phyloP scores from a whole-genome alignment of 2,888 invertebrate species.

The Coelopa pilipes region DNA sequence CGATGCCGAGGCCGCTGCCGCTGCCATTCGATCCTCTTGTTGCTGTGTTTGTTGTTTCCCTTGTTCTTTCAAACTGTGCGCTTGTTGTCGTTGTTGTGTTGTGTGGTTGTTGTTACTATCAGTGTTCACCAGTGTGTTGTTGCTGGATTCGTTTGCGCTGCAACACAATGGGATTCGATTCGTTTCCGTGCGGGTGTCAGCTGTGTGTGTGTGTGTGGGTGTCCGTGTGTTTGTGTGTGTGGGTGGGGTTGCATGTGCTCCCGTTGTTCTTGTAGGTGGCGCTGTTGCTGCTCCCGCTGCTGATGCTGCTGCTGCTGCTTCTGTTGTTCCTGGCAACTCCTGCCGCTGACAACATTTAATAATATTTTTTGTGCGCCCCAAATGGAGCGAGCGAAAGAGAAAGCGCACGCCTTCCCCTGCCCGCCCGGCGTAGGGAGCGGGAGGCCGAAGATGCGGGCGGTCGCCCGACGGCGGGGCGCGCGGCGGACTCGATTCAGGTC shows the following conservation, averaged over 20 bases:
- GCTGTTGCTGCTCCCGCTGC: conserved; percentile 4
- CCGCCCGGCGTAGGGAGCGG: not conserved
- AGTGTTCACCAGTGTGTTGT: too few species aligned
- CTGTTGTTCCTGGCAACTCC: conserved; percentile 26
- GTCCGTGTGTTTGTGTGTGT: conserved; percentile 8
- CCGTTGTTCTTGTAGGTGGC: conserved; percentile 40
- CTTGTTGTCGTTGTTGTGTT: conserved; percentile 25
- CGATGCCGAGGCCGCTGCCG: too few species aligned
- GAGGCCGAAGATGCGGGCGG: too few species aligned
- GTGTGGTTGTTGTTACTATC: too few species aligned
- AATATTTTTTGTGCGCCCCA: conserved; percentile 22
- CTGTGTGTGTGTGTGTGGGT: not conserved
- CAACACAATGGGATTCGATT: conserved; percentile 31
- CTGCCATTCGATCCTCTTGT: not conserved
- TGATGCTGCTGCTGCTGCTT: conserved; percentile 46
- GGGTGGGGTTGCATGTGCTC: conserved; percentile 40
- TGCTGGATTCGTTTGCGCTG: not conserved
- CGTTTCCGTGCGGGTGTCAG: not conserved
- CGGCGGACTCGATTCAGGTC: conserved; percentile 31
- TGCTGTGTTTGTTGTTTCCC: conserved; percentile 24
- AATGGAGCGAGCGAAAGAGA: too few species aligned
- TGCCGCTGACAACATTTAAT: conserved; percentile 36
- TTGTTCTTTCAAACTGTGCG: conserved; percentile 32
- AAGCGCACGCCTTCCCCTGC: not conserved
- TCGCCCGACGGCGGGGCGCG: not conserved